Base-by-base conservation (phyloP, 2,797 vertebrate species). In the Dryobates pubescens region DNA sequence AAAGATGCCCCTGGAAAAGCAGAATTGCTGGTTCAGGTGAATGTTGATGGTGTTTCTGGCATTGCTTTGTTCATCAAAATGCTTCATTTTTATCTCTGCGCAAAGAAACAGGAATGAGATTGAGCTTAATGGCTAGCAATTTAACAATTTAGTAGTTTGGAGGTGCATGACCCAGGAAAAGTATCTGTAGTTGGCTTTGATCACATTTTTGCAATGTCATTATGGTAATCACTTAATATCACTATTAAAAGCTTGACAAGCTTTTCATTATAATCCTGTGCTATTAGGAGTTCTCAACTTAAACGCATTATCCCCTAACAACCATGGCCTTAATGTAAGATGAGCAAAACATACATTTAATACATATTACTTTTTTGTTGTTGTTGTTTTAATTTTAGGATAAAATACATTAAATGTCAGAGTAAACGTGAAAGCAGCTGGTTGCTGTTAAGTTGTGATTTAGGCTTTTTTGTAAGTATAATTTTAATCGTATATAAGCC, bases 141-240 rank as follows among this genome's bases (percentile, higher is more conserved):
- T 92, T 89, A 83, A 67, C 74, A 78, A 34, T 91, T 91, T 86
- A 77, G 57, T 72, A 72, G 29, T 93, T 87, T 90, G 62, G 62
- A 92, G 61, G 58, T 68, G 67, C 88, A 74, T 65, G 69, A 93
- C 64, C 64, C 74, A 43, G 56, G 49, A 93, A 78, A 87, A 92
- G 13, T 73, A 23, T 56, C 64, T 71, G 15, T 79, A 67, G 65
- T 89, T 87, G 9, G 15, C 19, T 93, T 85, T 82, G 56, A 72
- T 82, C 30, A 51, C 53, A 43, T 84, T 93, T 74, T 76, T 70
- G 5, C 22, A 54, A 19, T 82, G 49, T 70, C 59, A 62, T 58
- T 86, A 63, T 77, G 75, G 69, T 73, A 77, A 78, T 78, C 0
- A 0, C 17, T 73, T 83, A 70, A 10, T 78, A 70, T 78, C 41